Conservation (phyloP, 2,797 vertebrate species). For the Decapterus maruadsi region DNA sequence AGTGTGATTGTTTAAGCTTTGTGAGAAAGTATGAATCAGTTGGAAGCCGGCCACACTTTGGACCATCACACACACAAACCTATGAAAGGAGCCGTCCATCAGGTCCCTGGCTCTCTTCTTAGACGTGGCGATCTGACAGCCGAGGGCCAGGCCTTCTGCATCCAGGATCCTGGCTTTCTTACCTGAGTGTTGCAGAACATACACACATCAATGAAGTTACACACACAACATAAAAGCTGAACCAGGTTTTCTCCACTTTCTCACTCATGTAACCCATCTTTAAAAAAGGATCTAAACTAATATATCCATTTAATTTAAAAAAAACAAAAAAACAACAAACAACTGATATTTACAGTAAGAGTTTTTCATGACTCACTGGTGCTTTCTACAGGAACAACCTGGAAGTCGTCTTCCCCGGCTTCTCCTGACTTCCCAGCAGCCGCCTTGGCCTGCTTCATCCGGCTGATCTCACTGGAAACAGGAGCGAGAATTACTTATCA, state of each 20-base stretch:
- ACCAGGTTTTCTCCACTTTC: background rate
- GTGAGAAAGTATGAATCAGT: background rate
- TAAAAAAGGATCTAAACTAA: background rate
- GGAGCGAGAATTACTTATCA: background rate
- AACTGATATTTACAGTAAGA: background rate
- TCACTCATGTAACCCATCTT: background rate
- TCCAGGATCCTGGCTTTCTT: slow-evolving; percentile 90
- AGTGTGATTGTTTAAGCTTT: background rate
- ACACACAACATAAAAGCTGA: background rate
- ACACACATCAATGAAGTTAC: background rate
- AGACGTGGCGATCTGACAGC: slow-evolving; percentile 90
- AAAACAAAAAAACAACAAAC: background rate
- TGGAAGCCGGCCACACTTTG: background rate
- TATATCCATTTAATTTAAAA: background rate
- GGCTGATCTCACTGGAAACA: slow-evolving; percentile 81
- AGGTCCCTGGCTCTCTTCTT: slow-evolving; percentile 91
- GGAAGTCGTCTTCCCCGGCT: slow-evolving; percentile 77
- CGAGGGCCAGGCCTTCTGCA: slow-evolving; percentile 93
- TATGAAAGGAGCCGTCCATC: slow-evolving; percentile 93
- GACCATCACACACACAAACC: slow-evolving; percentile 75
- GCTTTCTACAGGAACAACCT: slow-evolving; percentile 92
- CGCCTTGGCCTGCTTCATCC: slow-evolving; percentile 74
- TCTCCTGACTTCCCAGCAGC: slow-evolving; percentile 35
- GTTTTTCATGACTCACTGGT: slow-evolving; percentile 86
- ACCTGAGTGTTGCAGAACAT: slow-evolving; percentile 66